Percentiles rank a stretch among this genome's conserved stretches.
Conservation (phyloP, 2,888 invertebrate species). For the Protodeltote pygarga region DNA sequence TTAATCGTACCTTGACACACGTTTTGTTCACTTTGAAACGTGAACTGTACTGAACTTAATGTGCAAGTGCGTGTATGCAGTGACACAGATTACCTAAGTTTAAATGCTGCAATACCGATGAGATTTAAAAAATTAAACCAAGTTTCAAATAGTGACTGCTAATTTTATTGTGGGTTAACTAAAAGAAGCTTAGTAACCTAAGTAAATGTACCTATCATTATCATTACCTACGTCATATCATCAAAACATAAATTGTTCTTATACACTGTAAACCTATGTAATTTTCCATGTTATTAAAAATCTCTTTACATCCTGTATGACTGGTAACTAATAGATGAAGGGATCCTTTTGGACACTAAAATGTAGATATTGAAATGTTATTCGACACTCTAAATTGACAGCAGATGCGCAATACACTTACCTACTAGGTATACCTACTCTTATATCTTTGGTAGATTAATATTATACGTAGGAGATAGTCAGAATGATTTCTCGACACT, state of each 20-base stretch:
- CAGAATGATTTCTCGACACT: conserved; percentile 4
- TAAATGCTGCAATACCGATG: no score
- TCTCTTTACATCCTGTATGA: no score
- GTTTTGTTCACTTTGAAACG: no score
- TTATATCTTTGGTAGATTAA: no score
- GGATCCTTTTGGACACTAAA: conserved; percentile 47
- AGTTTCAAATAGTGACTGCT: background rate
- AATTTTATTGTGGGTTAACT: conserved; percentile 7
- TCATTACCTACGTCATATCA: conserved; percentile 43
- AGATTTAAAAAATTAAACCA: no score
- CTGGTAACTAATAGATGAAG: conserved; percentile 54
- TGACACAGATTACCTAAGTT: no score
- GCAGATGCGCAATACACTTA: conserved; percentile 8
- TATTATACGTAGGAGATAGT: conserved; percentile 3
- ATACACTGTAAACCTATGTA: conserved; percentile 39
- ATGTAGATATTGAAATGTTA: conserved; percentile 36
- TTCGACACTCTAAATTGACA: conserved; percentile 10
- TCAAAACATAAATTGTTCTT: conserved; percentile 34
- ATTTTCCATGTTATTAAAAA: conserved; percentile 55
- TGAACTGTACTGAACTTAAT: no score
- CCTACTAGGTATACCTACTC: no score
- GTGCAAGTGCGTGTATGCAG: no score
- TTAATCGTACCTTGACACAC: no score
- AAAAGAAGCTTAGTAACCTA: conserved; percentile 11
- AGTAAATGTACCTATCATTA: conserved; percentile 28